Evolutionary conservation across 2,888 invertebrate genomes (phyloP).

Genomic region (Sphinx pinastri): DNA sequence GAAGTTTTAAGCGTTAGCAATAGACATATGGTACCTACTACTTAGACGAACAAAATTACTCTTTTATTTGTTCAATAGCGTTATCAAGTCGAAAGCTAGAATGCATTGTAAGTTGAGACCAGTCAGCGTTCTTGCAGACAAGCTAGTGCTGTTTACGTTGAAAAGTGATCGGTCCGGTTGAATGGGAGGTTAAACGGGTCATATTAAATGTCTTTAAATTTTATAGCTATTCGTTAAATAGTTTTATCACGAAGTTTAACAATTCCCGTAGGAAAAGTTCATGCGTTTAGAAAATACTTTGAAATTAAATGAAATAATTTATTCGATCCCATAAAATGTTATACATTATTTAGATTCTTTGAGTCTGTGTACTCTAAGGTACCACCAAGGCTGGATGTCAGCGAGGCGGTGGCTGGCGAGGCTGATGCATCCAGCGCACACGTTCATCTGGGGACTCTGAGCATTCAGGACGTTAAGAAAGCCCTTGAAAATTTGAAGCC

Average conservation of each 20-base stretch:
- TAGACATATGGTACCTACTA: neutral
- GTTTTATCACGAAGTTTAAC: neutral
- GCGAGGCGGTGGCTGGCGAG: too few species aligned
- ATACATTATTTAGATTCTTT: too few species aligned
- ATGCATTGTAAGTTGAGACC: neutral
- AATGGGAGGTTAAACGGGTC: neutral
- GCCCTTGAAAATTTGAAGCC: too few species aligned
- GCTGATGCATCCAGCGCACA: too few species aligned
- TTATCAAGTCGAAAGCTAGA: neutral
- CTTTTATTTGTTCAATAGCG: neutral
- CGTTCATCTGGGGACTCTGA: too few species aligned
- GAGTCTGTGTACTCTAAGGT: too few species aligned
- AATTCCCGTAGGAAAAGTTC: neutral
- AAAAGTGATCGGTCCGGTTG: neutral
- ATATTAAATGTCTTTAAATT: conserved; percentile 3
- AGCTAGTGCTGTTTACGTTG: neutral
- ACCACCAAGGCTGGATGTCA: too few species aligned
- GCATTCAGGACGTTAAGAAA: too few species aligned
- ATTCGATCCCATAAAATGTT: too few species aligned
- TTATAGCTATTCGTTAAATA: neutral
- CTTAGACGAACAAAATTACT: neutral
- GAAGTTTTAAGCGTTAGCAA: too few species aligned
- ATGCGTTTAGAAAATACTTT: neutral
- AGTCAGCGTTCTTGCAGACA: neutral
- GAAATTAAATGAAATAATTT: too few species aligned